phyloP scores from a whole-genome alignment of 2,797 vertebrate genomes.

The Xenentodon cancila region DNA sequence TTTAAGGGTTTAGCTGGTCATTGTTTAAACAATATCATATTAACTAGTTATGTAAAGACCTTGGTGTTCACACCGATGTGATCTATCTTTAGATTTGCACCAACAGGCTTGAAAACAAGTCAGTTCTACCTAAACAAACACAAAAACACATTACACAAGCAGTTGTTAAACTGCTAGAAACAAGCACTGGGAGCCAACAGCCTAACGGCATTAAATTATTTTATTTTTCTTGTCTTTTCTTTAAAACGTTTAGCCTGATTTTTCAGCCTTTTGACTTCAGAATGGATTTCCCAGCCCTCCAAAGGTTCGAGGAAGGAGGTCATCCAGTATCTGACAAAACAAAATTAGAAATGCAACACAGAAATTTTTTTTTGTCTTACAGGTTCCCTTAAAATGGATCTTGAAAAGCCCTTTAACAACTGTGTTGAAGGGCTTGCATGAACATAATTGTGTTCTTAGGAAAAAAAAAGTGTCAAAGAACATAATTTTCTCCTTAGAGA shows the following conservation, averaged over 20 bases:
- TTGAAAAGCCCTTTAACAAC: neutral
- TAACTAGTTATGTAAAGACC: constrained; percentile 13
- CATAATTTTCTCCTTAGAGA: neutral
- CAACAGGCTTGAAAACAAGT: constrained; percentile 34
- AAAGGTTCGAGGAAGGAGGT: neutral
- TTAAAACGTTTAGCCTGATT: neutral
- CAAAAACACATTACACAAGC: constrained; percentile 20
- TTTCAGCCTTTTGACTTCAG: neutral
- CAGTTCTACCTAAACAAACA: constrained; percentile 24
- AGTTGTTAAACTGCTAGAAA: constrained; percentile 6
- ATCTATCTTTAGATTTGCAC: constrained; percentile 42
- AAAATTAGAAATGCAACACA: neutral
- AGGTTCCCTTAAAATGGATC: neutral
- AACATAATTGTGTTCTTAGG: neutral
- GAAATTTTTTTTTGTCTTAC: neutral
- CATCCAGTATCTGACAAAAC: neutral
- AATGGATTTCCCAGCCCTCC: neutral
- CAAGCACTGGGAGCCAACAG: neutral
- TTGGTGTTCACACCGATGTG: constrained; percentile 6
- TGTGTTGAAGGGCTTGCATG: neutral
- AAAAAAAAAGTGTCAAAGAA: neutral
- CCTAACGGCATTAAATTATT: neutral
- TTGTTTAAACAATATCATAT: constrained; percentile 3
- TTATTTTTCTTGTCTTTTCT: neutral
- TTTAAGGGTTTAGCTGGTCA: constrained; percentile 11